Percentiles rank a stretch among this genome's conserved stretches.
Conservation (phyloP, 1,140 invertebrate genomes). For the Leptopilina boulardi region DNA sequence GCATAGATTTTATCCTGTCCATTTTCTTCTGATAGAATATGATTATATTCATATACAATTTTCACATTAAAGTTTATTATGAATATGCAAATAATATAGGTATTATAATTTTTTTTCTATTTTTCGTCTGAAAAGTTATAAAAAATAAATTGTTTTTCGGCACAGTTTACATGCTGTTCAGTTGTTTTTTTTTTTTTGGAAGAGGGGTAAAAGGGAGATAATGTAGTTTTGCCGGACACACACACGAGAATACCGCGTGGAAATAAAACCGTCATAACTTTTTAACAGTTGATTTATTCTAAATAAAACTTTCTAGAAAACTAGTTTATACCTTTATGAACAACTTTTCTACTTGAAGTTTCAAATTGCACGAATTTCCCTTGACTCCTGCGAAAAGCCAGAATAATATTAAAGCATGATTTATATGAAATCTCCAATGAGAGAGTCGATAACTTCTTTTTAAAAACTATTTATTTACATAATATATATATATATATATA, state of each 20-base stretch:
- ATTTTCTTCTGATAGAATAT: no score
- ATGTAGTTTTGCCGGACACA: background rate
- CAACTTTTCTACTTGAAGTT: slow-evolving; percentile 17
- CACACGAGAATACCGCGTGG: background rate
- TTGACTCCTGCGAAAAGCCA: background rate
- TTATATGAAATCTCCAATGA: background rate
- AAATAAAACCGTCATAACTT: slow-evolving; percentile 10
- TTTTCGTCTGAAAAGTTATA: no score
- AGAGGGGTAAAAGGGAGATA: no score
- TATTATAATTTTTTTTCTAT: no score
- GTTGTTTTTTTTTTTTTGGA: background rate
- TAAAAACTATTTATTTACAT: background rate
- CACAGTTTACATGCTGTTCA: no score
- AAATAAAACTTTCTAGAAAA: slow-evolving; percentile 15
- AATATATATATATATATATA: no score
- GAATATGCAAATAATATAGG: no score
- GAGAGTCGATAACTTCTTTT: background rate
- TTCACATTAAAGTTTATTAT: no score
- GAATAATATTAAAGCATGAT: slow-evolving; percentile 7
- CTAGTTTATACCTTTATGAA: slow-evolving; percentile 10
- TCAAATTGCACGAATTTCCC: slow-evolving; percentile 13
- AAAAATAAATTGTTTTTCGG: no score
- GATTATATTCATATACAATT: no score
- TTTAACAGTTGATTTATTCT: slow-evolving; percentile 18
- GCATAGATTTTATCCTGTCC: no score